Percentiles rank a stretch among this genome's conserved stretches.
Conservation (phyloP, 2,113 vertebrate genomes). For the Gopherus evgoodei region DNA sequence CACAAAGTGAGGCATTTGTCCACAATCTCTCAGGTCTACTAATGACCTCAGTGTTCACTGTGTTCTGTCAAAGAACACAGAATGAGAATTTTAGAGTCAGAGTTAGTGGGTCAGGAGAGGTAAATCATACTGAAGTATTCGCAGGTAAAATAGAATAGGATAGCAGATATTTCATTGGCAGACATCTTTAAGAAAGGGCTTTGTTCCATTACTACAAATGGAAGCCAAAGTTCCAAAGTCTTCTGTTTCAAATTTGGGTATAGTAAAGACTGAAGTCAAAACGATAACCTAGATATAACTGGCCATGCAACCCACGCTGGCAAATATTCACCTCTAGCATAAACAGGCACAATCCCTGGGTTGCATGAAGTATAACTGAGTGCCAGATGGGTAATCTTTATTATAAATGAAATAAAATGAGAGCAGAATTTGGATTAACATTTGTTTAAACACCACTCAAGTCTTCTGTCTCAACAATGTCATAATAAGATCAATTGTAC, state of each 20-base stretch:
- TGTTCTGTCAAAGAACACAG: conserved; percentile 26
- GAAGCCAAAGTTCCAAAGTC: background rate
- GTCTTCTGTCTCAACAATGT: background rate
- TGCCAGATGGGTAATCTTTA: background rate
- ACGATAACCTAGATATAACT: background rate
- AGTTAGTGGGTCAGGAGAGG: background rate
- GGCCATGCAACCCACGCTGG: background rate
- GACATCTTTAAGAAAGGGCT: background rate
- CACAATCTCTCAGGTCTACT: background rate
- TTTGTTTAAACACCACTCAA: background rate
- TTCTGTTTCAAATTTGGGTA: background rate
- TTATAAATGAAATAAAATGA: background rate
- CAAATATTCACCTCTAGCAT: background rate
- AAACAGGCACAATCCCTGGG: background rate
- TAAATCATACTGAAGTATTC: background rate
- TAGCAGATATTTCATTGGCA: conserved; percentile 2
- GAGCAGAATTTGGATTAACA: background rate
- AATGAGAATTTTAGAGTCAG: background rate
- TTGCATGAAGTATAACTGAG: background rate
- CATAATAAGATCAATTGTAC: background rate
- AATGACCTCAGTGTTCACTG: background rate
- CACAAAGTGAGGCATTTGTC: background rate
- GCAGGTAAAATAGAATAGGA: background rate
- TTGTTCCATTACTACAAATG: background rate
- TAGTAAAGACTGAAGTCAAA: background rate